Percentiles rank a stretch among this genome's conserved stretches.
These are phyloP conservation scores for Vipera latastei DNA, from an alignment of 2,797 vertebrate species.

Conservation along the genomic window DNA sequence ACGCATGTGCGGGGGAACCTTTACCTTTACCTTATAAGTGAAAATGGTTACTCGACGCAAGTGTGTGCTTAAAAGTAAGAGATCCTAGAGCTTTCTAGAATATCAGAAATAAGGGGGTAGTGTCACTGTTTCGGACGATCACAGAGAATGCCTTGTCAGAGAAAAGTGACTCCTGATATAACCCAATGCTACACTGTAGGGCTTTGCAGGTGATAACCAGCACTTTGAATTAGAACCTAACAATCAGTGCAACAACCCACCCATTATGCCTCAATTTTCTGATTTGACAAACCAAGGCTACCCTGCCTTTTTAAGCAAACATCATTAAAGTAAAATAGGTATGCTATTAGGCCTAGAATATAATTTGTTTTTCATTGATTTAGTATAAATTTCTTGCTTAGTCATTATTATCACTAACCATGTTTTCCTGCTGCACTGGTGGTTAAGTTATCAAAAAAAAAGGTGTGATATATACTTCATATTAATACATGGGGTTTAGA, in stretches of 20 bases:
- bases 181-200: not conserved
- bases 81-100: not conserved
- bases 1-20: too few species aligned
- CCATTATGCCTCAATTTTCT: not conserved
- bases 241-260: not conserved
- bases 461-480: not conserved
- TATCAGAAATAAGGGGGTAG: not conserved
- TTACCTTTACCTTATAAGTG: not conserved
- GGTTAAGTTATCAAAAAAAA: not conserved
- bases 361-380: not conserved
- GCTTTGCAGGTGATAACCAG: not conserved
- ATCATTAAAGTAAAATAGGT: not conserved
- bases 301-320: not conserved
- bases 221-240: not conserved
- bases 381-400: not conserved
- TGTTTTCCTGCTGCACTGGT: not conserved
- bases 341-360: not conserved
- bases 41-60: not conserved
- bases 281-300: not conserved
- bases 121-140: not conserved
- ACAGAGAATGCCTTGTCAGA: not conserved
- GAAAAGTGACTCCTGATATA: not conserved
- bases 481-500: not conserved
- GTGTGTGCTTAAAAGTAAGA: not conserved
- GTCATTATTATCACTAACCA: not conserved